These are phyloP conservation scores for Microplitis deprimator DNA, from an alignment of 2,888 invertebrate species.

Conservation along the genomic window DNA sequence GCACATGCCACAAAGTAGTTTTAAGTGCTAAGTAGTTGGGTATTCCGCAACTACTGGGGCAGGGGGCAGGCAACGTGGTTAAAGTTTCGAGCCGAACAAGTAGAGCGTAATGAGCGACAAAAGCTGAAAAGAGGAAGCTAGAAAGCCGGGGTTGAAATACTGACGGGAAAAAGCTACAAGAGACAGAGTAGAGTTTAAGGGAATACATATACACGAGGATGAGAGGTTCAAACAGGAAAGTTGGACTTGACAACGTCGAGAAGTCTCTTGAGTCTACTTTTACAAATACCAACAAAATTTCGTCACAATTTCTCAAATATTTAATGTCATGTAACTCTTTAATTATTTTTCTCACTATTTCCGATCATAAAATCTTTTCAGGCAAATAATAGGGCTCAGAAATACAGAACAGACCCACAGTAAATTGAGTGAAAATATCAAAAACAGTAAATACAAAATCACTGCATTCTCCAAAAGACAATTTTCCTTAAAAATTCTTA, in stretches of 20 bases:
- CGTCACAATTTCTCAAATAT: neutral
- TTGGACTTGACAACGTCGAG: slow-evolving; percentile 34
- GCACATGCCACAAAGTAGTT: slow-evolving; percentile 7
- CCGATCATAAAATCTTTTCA: too few species aligned
- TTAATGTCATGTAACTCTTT: neutral
- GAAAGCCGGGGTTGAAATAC: neutral
- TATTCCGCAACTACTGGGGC: neutral
- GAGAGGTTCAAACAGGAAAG: slow-evolving; percentile 21
- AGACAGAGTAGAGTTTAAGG: slow-evolving; percentile 12
- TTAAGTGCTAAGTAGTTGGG: slow-evolving; percentile 14
- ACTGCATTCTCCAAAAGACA: too few species aligned
- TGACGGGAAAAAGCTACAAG: slow-evolving; percentile 12
- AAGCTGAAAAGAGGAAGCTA: slow-evolving; percentile 23
- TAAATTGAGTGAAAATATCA: too few species aligned
- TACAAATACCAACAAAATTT: slow-evolving; percentile 16
- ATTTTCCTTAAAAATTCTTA: too few species aligned
- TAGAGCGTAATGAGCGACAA: slow-evolving; percentile 41
- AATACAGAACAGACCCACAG: too few species aligned
- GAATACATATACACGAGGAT: slow-evolving; percentile 17
- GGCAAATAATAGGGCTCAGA: too few species aligned
- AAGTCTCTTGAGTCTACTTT: slow-evolving; percentile 42
- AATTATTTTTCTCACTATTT: neutral
- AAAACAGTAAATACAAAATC: too few species aligned
- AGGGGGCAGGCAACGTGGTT: slow-evolving; percentile 12
- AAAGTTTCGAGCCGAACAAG: slow-evolving; percentile 40